Evolutionary conservation across 2,113 vertebrate genomes (phyloP), one percentile per base, ranked within the genome.

Genomic region (Hemiscyllium ocellatum): DNA sequence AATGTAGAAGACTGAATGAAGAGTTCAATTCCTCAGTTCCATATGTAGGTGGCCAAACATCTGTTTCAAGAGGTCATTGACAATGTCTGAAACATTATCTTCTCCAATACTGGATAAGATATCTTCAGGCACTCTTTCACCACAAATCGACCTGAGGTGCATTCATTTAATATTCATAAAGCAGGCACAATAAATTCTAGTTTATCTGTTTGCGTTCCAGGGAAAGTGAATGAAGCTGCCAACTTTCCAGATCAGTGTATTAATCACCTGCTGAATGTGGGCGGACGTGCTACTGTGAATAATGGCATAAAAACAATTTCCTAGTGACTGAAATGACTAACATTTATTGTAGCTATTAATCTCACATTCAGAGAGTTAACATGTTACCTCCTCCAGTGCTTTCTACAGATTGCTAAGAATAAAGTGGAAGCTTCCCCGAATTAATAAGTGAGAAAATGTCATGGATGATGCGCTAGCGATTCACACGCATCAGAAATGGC

Each of bases 261-360:
- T 94, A 47, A 47, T 94, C 66, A 94, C 93, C 93, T 70, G 93
- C 66, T 70, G 91, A 94, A 70, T 94, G 91, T 70, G 66, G 91
- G 91, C 12, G 65, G 65, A 94, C 65, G 20, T 69, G 93, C 29
- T n/a, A 17, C 87, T 91, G 29, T 91, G 87, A 91, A 91, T 91
- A 61, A 61, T 91, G 87, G n/a, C 29, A 65, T 61, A 61, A 91
- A 56, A n/a, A 29, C 29, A 13, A 33, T 91, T 90, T n/a, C 56
- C 52, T 61, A 91, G 80, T 83, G 78, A 83, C 37, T 83, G 80
- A 91, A 65, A 91, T 91, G 29, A 90, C 87, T 65, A 90, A n/a
- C 87, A 65, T 65, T 61, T 91, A 65, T 65, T 33, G 52, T 65
- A 91, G 87, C 87, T 91, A 56, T 91, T 61, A 91, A 29, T 91